Base-by-base conservation (phyloP, 2,113 vertebrate species). In the Syngnathus typhle region DNA sequence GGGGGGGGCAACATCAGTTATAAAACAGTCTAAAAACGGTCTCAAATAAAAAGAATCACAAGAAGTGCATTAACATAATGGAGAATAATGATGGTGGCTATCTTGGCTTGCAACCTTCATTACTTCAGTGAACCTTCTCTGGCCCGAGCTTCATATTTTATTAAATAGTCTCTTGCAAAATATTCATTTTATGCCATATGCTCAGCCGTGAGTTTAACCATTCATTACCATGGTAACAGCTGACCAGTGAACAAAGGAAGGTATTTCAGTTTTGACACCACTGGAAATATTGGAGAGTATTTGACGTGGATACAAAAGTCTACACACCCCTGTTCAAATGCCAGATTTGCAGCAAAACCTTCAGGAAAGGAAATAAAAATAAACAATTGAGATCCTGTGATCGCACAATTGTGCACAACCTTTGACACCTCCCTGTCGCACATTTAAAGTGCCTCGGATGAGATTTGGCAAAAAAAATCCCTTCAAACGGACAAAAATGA, bases 161-260 rank as follows among this genome's bases (percentile, higher is more conserved):
- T 67, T 59, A 38, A 77, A 39, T 27, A 65, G 21, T 5, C 60
- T 71, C 19, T 7, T 19, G 21, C 21, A 37, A 32, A 68, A 51
- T 54, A 39, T 37, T 60, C 18, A 60, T 60, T 60, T 39, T 39
- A 16, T 39, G 37, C 36, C 58, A 39, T 16, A 11, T 41, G 4
- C 21, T 13, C 6, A 37, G 18, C 19, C 38, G 52, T 69, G 68
- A 19, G 56, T 49, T 69, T 65, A 63, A 62, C 2, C 11, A 13
- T 8, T 4, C 1, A 52, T 73, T 64, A 46, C 73, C 37, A 3
- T 51, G 39, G 82, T 59, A 75, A 75, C 75, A 38, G 32, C 38
- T 68, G 75, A 64, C 67, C 27, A 59, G 23, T 58, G 63, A 27
- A 69, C 60, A 68, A 68, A 76, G 32, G 47, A 74, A 60, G 52